Evolutionary conservation across 2,888 invertebrate genomes (phyloP), one percentile per base, ranked within the genome.

Genomic region (Gnatocerus cornutus): DNA sequence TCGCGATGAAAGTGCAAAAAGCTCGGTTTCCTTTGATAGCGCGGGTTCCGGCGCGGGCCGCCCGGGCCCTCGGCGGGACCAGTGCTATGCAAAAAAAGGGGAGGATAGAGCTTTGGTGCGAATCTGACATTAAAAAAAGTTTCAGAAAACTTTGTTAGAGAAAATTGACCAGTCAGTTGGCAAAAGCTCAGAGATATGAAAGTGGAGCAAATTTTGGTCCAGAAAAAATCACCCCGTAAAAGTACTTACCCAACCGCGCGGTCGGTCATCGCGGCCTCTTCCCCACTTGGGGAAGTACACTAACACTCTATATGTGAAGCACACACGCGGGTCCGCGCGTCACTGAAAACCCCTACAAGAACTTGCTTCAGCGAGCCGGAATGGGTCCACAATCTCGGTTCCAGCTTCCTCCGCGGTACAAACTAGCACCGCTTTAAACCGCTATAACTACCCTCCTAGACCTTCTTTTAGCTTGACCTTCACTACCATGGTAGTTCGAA

Each of bases 251-350:
- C 79, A 72, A 83, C 77, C 81, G 83, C 81, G 79, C 79, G 83
- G 81, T 79, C 83, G 81, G 80, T 79, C 84, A 84, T 84, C 74
- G 79, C 82, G 81, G 79, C 81, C 82, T 76, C 78, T 78, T 80
- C 81, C 83, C 82, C 78, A 73, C 69, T 67, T 73, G 82, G 84
- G 82, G 79, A 80, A 78, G 77, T 74, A 75, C 80, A 80, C 77
- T 75, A 66, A 71, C 79, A 78, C 78, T 78, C 78, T 71, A 14
- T 8, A 71, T 81, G 81, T 81, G 79, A 79, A 78, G 76, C 77
- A 80, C 82, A 82, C 83, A 83, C 84, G 84, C 84, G 83, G 75
- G 81, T 79, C 79, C 80, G 83, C 83, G 84, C 84, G 84, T 80
- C 82, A 85, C 85, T 85, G 83, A 84, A 81, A 81, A 80, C 82